Evolutionary conservation across 2,888 invertebrate genomes (phyloP), one percentile per base, ranked within the genome.

Genomic region (Xanthia togata): DNA sequence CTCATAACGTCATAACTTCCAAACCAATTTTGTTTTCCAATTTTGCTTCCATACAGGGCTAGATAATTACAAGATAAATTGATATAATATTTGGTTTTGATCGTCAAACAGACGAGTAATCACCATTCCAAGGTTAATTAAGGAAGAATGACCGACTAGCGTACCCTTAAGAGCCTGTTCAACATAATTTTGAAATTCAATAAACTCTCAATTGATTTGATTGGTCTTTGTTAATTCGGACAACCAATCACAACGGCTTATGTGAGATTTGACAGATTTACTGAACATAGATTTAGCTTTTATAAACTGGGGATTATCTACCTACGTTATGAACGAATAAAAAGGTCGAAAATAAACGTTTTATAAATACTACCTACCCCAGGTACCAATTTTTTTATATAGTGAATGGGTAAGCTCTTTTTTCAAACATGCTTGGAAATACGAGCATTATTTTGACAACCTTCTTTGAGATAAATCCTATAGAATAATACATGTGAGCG

Each of bases 121-220:
- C 31, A 31, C 31, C 31, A 31, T 31, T 2, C 31, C 2, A 31
- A 1, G 31, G 1, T 31, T 31, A 2, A n/a, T n/a, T 31, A 31
- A 2, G 31, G 31, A 31, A 31, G 31, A 31, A 31, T 31, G 31
- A 31, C 31, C 31, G 31, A 31, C 31, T 31, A 31, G 31, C 31
- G 31, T 31, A 31, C 31, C 31, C 31, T 31, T 41, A 50, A 23
- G 23, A 41, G 50, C n/a, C 2, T 23, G 41, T 63, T 63, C 20
- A 38, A 62, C 5, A 2, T 47, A 9, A 31, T n/a, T n/a, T 1
- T 38, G 20, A 5, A 12, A 64, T 50, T 50, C 23, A 57, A 78
- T 70, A 53, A 78, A 60, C 26, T 78, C 44, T 70, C 44, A 60
- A 63, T 23, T 50, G n/a, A 41, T 78, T 14, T 55, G 31, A 41